Conservation (phyloP, 1,140 invertebrate genomes). For the Drosophila willistoni region DNA sequence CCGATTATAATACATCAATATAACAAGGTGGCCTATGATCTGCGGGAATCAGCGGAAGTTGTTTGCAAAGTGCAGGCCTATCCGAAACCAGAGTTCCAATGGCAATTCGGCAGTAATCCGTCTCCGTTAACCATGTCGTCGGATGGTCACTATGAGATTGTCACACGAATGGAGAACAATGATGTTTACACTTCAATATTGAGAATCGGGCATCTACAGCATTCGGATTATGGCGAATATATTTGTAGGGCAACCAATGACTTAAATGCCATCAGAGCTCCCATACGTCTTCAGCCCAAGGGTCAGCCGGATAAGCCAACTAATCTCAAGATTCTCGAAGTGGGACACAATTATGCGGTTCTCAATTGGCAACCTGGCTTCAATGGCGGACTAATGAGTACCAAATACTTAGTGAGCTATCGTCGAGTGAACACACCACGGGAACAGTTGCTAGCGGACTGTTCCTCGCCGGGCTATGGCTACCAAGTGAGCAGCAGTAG, state of each 20-base stretch:
- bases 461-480: slow-evolving; percentile 83
- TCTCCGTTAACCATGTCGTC: slow-evolving; percentile 89
- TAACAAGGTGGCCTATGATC: slow-evolving; percentile 94
- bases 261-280: slow-evolving; percentile 89
- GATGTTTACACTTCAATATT: slow-evolving; percentile 93
- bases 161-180: slow-evolving; percentile 90
- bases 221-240: slow-evolving; percentile 94
- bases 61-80: slow-evolving; percentile 95
- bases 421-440: slow-evolving; percentile 85
- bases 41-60: slow-evolving; percentile 92
- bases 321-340: slow-evolving; percentile 87
- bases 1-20: slow-evolving; percentile 93
- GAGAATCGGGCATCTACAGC: slow-evolving; percentile 89
- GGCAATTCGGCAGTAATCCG: slow-evolving; percentile 90
- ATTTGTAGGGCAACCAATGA: slow-evolving; percentile 92
- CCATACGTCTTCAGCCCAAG: slow-evolving; percentile 91
- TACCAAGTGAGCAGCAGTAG: slow-evolving; percentile 57
- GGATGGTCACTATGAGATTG: slow-evolving; percentile 93
- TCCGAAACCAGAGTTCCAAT: slow-evolving; percentile 95
- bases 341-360: slow-evolving; percentile 90
- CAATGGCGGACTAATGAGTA: slow-evolving; percentile 92
- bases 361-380: slow-evolving; percentile 94
- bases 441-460: slow-evolving; percentile 86
- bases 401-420: slow-evolving; percentile 92
- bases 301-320: slow-evolving; percentile 91